Evolutionary conservation across 2,797 vertebrate genomes (phyloP), one percentile per base, ranked within the genome.

Genomic region (Chiloscyllium punctatum): DNA sequence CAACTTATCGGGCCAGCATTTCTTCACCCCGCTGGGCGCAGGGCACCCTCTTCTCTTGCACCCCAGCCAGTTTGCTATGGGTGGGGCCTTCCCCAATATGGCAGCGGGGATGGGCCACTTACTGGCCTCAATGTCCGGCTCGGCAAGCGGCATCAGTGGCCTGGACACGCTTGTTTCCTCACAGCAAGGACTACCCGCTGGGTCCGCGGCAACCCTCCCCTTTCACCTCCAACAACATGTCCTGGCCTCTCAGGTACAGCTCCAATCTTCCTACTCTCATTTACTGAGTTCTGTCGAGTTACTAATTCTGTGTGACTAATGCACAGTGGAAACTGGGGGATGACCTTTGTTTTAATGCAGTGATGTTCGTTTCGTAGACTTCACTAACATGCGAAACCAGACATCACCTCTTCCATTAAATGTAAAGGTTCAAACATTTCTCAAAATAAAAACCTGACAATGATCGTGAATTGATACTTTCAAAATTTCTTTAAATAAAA

Each of bases 221-320:
- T 99, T 99, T 96, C 99, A 99, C 97, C 98, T 99, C 96, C 99
- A 99, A 97, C 99, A 99, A 97, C 99, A 99, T 21, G 98, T 99
- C 96, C 97, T 99, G 97, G 99, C 99, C 95, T 99, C 99, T 0
- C 99, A 99, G 99, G 99, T 99, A 98, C 97, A 97, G 4, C 42
- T 1, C 9, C 37, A 0, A 0, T 62, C 37, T 18, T 4, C 37
- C 25, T 0, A 8, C 21, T 16, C 77, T 42, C 77, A 94, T n/a
- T 71, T 68, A 66, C 7, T n/a, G 33, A 23, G 11, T n/a, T 37
- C 0, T 25, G 30, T 25, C 3, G 37, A 62, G 57, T 21, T 37
- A 3, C 33, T 25, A n/a, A n/a, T 37, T 9, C 33, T 37, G 4
- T 66, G 16, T 42, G 79, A 84, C 37, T 37, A 23, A 37, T 23